Conservation (phyloP, 2,888 invertebrate species). For the Leptinotarsa haldemani region DNA sequence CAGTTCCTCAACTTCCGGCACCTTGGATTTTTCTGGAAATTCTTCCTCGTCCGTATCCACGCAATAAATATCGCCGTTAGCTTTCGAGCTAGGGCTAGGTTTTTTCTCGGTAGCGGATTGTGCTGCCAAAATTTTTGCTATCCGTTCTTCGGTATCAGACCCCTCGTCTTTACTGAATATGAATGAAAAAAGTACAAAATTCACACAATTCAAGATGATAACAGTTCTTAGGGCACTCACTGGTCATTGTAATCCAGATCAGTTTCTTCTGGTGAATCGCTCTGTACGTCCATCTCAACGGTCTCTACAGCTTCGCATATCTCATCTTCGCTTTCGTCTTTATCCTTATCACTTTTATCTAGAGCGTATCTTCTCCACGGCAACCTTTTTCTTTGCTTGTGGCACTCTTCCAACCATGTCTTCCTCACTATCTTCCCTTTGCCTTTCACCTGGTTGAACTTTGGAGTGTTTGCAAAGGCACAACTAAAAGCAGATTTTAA, state of each 20-base stretch:
- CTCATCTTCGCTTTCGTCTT: constrained; percentile 69
- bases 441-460: constrained; percentile 78
- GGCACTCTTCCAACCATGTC: constrained; percentile 81
- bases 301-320: constrained; percentile 62
- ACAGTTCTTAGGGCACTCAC: constrained; percentile 29
- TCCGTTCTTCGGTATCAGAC: constrained; percentile 75
- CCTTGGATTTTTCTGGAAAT: constrained; percentile 12
- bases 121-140: constrained; percentile 55
- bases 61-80: constrained; percentile 48
- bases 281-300: constrained; percentile 39
- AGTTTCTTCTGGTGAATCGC: constrained; percentile 37
- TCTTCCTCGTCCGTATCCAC: constrained; percentile 64
- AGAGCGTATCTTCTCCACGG: constrained; percentile 73
- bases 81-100: constrained; percentile 1
- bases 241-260: constrained; percentile 45
- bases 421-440: constrained; percentile 75
- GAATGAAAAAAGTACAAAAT: constrained; percentile 1
- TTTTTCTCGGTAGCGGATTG: constrained; percentile 34
- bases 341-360: constrained; percentile 65
- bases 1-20: constrained; percentile 55
- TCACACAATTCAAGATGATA: too few species aligned
- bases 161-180: constrained; percentile 52
- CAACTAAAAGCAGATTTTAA: constrained; percentile 71
- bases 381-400: constrained; percentile 70
- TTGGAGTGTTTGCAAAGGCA: constrained; percentile 90